A percentile compares a stretch with the other conserved stretches of the same genome.
These are phyloP conservation scores for Drosophila neotestacea DNA, from an alignment of 2,888 invertebrate species.

Conservation along the genomic window DNA sequence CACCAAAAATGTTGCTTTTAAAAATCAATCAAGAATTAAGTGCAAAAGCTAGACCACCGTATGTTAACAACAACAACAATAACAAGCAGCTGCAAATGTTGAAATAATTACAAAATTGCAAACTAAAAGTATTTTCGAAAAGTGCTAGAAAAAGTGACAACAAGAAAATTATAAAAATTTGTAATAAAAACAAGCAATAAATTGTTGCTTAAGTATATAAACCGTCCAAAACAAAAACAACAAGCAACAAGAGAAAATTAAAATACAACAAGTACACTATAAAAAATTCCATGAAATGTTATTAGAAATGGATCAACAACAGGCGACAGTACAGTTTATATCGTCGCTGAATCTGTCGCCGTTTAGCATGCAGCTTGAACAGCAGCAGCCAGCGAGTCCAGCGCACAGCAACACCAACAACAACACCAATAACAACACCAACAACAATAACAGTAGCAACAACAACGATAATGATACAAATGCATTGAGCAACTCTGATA, in stretches of 20 bases:
- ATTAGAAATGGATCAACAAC: constrained; percentile 94
- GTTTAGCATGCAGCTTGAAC: constrained; percentile 90
- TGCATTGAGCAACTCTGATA: constrained; percentile 69
- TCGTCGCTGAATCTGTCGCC: constrained; percentile 96
- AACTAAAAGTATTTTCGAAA: not conserved
- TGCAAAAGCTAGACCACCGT: constrained; percentile 74
- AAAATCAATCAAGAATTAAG: constrained; percentile 56
- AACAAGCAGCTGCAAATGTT: constrained; percentile 35
- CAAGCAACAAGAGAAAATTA: constrained; percentile 6
- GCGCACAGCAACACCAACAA: constrained; percentile 76
- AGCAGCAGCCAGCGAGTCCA: constrained; percentile 87
- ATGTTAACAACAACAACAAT: constrained; percentile 27
- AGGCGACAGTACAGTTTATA: constrained; percentile 92
- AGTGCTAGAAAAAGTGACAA: constrained; percentile 1
- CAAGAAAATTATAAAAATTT: constrained; percentile 7
- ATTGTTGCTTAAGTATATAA: constrained; percentile 25
- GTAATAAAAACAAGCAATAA: constrained; percentile 14
- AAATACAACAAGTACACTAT: constrained; percentile 6
- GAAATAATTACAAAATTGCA: constrained; percentile 17
- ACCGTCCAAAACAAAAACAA: constrained; percentile 50
- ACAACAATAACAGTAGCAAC: constrained; percentile 41
- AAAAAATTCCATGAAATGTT: constrained; percentile 86
- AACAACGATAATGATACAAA: constrained; percentile 74
- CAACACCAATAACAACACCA: constrained; percentile 53
- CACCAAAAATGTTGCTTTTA: constrained; percentile 59